Percentiles rank a stretch among this genome's conserved stretches.
Conservation (phyloP, 2,113 vertebrate genomes). For the Crotalus horridus region DNA sequence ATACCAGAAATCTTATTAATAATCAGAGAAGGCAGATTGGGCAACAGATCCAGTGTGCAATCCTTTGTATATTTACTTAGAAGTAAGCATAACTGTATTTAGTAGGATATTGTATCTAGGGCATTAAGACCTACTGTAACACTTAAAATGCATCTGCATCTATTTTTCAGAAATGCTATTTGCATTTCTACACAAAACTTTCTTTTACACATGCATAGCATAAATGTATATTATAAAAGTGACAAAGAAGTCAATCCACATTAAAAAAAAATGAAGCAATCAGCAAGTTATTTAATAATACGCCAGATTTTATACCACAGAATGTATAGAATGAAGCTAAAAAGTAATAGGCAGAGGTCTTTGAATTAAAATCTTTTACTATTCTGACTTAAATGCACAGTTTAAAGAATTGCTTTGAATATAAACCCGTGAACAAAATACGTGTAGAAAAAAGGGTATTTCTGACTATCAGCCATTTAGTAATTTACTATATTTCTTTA, state of each 20-base stretch:
- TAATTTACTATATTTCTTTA: not conserved
- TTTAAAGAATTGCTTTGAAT: slow-evolving; percentile 8
- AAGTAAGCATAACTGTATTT: not conserved
- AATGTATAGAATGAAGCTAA: not conserved
- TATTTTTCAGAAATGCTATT: not conserved
- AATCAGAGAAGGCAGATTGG: not conserved
- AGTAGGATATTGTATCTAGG: not conserved
- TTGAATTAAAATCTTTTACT: not conserved
- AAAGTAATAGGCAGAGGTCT: not conserved
- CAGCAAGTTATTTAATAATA: not conserved
- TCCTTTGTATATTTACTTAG: not conserved
- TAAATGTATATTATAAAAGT: not conserved
- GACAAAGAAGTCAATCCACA: not conserved
- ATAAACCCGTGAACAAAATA: not conserved
- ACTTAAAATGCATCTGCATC: not conserved
- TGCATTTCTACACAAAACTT: not conserved
- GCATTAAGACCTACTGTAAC: not conserved
- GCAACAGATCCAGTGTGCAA: not conserved
- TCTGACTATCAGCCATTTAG: slow-evolving; percentile 35
- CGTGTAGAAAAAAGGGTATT: slow-evolving; percentile 24
- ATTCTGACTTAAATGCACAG: not conserved
- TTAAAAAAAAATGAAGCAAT: not conserved
- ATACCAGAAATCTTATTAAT: not conserved
- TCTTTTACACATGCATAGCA: not conserved
- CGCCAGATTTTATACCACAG: not conserved